Evolutionary conservation across 2,113 vertebrate species (phyloP).

Genomic region (Pangasianodon gigas): DNA sequence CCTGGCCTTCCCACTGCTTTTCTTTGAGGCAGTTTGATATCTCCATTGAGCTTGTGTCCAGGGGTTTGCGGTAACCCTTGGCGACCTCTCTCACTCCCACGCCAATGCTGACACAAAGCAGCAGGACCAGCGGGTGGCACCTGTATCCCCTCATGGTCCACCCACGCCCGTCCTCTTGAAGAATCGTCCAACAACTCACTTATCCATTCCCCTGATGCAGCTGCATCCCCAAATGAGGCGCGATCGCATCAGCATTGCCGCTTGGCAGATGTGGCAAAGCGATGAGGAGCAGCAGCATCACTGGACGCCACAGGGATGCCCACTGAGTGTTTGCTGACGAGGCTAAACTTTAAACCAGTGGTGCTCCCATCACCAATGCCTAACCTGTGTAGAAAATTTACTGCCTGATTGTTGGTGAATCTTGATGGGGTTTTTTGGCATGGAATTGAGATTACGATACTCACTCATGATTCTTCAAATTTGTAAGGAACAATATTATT

Average conservation of each 20-base stretch:
- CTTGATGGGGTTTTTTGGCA: neutral
- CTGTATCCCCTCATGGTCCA: conserved; percentile 66
- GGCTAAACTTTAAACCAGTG: conserved; percentile 45
- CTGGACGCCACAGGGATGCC: conserved; percentile 35
- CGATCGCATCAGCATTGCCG: conserved; percentile 2
- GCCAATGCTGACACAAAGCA: conserved; percentile 69
- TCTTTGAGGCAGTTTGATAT: conserved; percentile 58
- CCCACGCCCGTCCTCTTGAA: conserved; percentile 77
- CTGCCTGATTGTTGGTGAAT: neutral
- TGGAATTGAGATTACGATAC: neutral
- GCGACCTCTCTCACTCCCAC: conserved; percentile 77
- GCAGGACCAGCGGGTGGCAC: conserved; percentile 65
- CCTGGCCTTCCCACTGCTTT: conserved; percentile 53
- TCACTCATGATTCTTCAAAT: neutral
- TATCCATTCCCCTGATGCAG: conserved; percentile 30
- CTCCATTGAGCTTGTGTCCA: conserved; percentile 45
- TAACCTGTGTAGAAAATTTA: neutral
- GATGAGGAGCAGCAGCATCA: conserved; percentile 40
- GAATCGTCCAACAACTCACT: conserved; percentile 64
- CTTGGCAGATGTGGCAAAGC: conserved; percentile 51
- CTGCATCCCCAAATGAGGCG: conserved; percentile 43
- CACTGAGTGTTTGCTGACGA: conserved; percentile 61
- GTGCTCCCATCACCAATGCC: neutral
- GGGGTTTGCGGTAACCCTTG: conserved; percentile 69
- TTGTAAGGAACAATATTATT: neutral